A percentile compares a stretch with the other conserved stretches of the same genome.
These are phyloP conservation scores for Hyperoplus immaculatus DNA, from an alignment of 2,797 vertebrate genomes.

Conservation along the genomic window DNA sequence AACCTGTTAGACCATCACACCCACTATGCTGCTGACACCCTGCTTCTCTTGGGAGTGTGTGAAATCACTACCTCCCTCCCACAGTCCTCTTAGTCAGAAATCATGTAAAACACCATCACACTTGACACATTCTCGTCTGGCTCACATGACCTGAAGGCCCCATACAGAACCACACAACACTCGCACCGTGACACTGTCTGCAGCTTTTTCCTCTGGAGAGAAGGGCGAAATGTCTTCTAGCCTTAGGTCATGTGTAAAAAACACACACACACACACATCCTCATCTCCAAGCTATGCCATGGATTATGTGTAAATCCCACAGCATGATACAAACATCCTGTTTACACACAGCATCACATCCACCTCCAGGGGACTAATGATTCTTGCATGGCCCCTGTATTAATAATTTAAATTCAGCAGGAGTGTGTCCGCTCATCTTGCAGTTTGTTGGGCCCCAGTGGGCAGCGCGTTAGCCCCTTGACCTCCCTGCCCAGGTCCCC, in stretches of 20 bases:
- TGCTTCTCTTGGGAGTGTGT: conserved; percentile 5
- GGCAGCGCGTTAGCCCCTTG: conserved; percentile 32
- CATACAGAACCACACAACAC: conserved; percentile 22
- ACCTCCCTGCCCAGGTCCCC: conserved; percentile 41
- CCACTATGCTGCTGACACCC: background rate
- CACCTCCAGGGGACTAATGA: conserved; percentile 42
- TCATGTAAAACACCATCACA: conserved; percentile 52
- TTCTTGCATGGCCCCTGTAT: conserved; percentile 43
- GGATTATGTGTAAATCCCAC: conserved; percentile 43
- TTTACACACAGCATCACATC: conserved; percentile 52
- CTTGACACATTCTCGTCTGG: conserved; percentile 30
- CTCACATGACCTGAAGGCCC: conserved; percentile 40
- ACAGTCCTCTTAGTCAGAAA: background rate
- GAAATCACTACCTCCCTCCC: conserved; percentile 3
- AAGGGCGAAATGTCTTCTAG: conserved; percentile 21
- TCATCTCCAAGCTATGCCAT: conserved; percentile 6
- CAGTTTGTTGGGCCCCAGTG: conserved; percentile 35
- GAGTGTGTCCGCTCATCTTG: conserved; percentile 25
- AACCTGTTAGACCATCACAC: conserved; percentile 19
- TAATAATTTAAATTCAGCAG: conserved; percentile 69
- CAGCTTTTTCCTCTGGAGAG: conserved; percentile 22
- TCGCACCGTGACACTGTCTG: conserved; percentile 16
- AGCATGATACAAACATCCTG: conserved; percentile 51
- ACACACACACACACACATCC: conserved; percentile 5
- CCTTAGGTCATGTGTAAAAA: conserved; percentile 52